Percentiles rank a stretch among this genome's conserved stretches.
phyloP scores from a whole-genome alignment of 2,888 invertebrate genomes.

The Omphaloscelis lunosa region DNA sequence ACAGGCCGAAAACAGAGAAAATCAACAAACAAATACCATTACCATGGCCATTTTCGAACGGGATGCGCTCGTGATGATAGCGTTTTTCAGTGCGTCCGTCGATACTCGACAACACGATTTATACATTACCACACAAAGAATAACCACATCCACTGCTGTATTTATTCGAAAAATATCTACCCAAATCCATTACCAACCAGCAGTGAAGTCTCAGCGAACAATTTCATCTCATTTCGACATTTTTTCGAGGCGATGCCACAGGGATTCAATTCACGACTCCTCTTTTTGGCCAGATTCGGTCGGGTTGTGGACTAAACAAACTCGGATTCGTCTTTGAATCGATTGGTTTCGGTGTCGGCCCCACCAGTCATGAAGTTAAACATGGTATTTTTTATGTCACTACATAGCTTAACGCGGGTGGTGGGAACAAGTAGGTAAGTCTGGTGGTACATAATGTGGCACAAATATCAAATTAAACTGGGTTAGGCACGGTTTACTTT shows the following conservation, averaged over 20 bases:
- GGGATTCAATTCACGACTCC: conserved; percentile 86
- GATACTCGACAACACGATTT: conserved; percentile 40
- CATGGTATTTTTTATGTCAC: conserved; percentile 68
- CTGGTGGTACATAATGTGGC: conserved; percentile 37
- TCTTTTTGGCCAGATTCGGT: conserved; percentile 87
- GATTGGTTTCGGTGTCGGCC: conserved; percentile 81
- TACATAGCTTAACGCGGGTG: conserved; percentile 67
- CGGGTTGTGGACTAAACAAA: conserved; percentile 86
- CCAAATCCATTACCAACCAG: conserved; percentile 29
- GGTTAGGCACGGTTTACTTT: conserved; percentile 42
- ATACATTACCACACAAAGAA: conserved; percentile 8
- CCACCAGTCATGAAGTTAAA: conserved; percentile 70
- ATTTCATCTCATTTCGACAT: conserved; percentile 1
- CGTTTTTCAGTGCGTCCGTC: conserved; percentile 82
- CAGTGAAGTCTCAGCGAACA: conserved; percentile 63
- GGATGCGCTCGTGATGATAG: conserved; percentile 87
- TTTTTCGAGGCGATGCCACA: conserved; percentile 51
- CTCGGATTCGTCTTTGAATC: conserved; percentile 83
- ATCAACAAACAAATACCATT: conserved; percentile 90
- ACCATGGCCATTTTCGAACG: conserved; percentile 88
- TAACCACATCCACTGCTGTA: conserved; percentile 67
- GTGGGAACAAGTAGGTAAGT: conserved; percentile 70
- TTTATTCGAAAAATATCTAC: background rate
- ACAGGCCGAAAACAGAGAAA: conserved; percentile 88
- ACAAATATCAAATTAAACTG: conserved; percentile 54